Evolutionary conservation across 2,888 invertebrate genomes (phyloP).

Genomic region (Stenurella melanura): DNA sequence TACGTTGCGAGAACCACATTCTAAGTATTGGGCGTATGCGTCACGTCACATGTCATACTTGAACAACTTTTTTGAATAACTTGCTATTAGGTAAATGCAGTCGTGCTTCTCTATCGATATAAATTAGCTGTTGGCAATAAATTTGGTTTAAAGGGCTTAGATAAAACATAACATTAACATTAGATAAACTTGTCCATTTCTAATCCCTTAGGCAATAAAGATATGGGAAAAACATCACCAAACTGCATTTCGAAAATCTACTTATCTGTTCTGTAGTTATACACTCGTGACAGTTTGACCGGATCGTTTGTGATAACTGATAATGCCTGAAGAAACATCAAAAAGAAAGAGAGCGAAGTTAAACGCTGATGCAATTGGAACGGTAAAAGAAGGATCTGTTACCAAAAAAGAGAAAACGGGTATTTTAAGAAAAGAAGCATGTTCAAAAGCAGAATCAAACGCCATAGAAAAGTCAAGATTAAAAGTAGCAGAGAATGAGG

Average conservation of each 20-base stretch:
- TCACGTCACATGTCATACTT: too few species aligned
- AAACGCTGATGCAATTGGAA: neutral
- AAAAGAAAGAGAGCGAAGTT: slow-evolving; percentile 20
- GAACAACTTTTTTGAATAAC: too few species aligned
- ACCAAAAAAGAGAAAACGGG: slow-evolving; percentile 10
- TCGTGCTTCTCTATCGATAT: too few species aligned
- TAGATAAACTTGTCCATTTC: slow-evolving; percentile 30
- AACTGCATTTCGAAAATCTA: neutral
- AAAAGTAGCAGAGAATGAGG: neutral
- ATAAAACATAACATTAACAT: slow-evolving; percentile 23
- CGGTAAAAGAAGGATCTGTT: neutral
- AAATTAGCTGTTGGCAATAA: neutral
- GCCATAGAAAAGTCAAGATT: neutral
- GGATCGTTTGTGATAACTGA: neutral
- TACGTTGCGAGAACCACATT: too few species aligned
- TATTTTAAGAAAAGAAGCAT: neutral
- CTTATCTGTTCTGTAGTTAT: neutral
- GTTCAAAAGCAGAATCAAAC: neutral
- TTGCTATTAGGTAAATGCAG: too few species aligned
- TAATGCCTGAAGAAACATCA: slow-evolving; percentile 15
- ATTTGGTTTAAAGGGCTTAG: slow-evolving; percentile 25
- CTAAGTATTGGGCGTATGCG: too few species aligned
- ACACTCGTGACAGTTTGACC: neutral
- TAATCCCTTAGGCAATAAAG: slow-evolving; percentile 23
- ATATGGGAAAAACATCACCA: neutral